Evolutionary conservation across 1,140 invertebrate genomes (phyloP), one percentile per base, ranked within the genome.

Genomic region (Frieseomelitta varia): DNA sequence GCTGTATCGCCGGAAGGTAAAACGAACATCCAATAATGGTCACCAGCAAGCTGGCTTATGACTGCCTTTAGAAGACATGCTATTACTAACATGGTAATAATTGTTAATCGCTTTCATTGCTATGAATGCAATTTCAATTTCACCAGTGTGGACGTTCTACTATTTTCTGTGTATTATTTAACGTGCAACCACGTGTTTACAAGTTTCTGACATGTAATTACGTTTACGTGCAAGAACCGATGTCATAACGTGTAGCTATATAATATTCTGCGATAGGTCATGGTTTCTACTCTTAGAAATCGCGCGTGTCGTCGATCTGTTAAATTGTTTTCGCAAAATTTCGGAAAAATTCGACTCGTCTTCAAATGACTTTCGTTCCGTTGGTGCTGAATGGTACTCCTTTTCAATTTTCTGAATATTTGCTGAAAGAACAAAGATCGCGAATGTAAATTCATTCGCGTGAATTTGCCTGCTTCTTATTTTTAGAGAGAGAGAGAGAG

Each of bases 271-370:
- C 67, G 65, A 4, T 76, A 84, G 58, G 76, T 87, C 53, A 73
- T 71, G 55, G 69, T 81, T n/a, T 76, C 84, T 77, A 77, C 80
- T 76, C 79, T 84, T 69, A 88, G 68, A 78, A 74, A 72, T 72
- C 12, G n/a, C 53, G 61, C 47, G 61, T 55, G 39, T 24, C 76
- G 15, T 15, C 12, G 6, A 53, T 24, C 27, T 17, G 61, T 61
- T 55, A 71, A 80, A 72, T n/a, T 39, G 34, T 15, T 30, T 80
- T 2, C 15, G 8, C 2, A 11, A 10, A 55, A 17, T 47, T 55
- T 55, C 15, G 53, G 1, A 19, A 55, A 4, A 15, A 17, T 55
- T 55, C 17, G 17, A 55, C 53, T 55, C 53, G 14, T 15, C 53
- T 55, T 55, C 53, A 17, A 55, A 19, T 17, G 6, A 55, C 17